Evolutionary conservation across 2,113 vertebrate genomes (phyloP).

Genomic region (Carassius gibelio): DNA sequence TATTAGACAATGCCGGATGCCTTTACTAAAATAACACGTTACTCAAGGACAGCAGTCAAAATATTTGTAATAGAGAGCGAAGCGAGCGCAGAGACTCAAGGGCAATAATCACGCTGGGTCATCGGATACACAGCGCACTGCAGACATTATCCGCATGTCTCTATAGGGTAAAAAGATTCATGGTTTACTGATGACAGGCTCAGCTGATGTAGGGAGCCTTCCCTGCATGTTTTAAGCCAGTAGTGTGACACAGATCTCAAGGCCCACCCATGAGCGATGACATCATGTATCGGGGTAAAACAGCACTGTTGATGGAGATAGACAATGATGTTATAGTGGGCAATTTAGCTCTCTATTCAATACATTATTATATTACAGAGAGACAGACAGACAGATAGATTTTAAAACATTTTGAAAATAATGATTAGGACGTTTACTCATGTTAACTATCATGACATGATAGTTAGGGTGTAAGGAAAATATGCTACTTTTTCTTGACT

Average conservation of each 20-base stretch:
- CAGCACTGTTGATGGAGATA: not conserved
- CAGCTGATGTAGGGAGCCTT: not conserved
- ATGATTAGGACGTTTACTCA: not conserved
- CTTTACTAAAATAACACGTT: slow-evolving; percentile 63
- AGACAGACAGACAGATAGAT: not conserved
- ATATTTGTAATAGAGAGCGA: not conserved
- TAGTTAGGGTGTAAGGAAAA: too few species aligned
- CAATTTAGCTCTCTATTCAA: not conserved
- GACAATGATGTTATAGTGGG: not conserved
- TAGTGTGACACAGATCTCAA: not conserved
- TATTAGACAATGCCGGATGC: slow-evolving; percentile 63
- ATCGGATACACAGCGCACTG: not conserved
- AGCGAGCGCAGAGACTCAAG: not conserved
- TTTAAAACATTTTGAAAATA: not conserved
- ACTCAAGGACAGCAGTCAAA: slow-evolving; percentile 47
- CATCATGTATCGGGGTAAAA: not conserved
- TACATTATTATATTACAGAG: too few species aligned
- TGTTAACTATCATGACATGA: not conserved
- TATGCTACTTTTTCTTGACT: not conserved
- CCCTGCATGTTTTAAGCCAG: not conserved
- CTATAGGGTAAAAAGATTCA: not conserved
- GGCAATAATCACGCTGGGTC: slow-evolving; percentile 16
- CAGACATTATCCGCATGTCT: slow-evolving; percentile 14
- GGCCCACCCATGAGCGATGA: not conserved
- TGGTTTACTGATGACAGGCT: slow-evolving; percentile 9